Conservation (phyloP, 2,113 vertebrate genomes). For the Ginglymostoma cirratum region DNA sequence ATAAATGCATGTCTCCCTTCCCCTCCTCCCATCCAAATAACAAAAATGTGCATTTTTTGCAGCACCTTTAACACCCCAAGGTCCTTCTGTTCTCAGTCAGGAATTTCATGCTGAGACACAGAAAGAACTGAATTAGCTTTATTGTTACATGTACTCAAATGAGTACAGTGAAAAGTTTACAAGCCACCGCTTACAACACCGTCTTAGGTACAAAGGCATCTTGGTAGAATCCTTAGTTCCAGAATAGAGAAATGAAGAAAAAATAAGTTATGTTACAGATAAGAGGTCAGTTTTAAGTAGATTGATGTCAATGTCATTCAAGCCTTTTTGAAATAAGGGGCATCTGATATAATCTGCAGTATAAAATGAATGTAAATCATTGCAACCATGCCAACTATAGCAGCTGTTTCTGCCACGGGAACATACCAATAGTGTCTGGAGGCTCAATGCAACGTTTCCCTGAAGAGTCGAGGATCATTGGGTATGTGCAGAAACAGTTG, state of each 20-base stretch:
- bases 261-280: too few relatives aligned
- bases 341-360: neutral
- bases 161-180: too few relatives aligned
- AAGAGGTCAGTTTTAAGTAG: neutral
- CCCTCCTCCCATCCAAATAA: neutral
- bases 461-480: conserved; percentile 30
- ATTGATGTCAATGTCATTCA: neutral
- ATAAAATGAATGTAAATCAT: neutral
- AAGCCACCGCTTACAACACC: too few relatives aligned
- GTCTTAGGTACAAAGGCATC: too few relatives aligned
- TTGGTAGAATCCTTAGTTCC: too few relatives aligned
- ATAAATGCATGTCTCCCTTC: neutral
- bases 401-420: neutral
- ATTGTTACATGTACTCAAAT: too few relatives aligned
- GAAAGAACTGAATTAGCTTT: neutral
- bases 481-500: conserved; percentile 38
- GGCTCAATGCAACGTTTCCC: conserved; percentile 37
- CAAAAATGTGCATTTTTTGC: neutral
- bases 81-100: neutral
- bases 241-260: too few relatives aligned
- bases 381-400: neutral
- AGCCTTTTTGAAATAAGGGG: neutral
- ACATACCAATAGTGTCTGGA: neutral
- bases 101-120: neutral
- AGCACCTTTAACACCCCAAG: neutral